phyloP scores from a whole-genome alignment of 2,113 vertebrate species.

The Tympanuchus pallidicinctus region DNA sequence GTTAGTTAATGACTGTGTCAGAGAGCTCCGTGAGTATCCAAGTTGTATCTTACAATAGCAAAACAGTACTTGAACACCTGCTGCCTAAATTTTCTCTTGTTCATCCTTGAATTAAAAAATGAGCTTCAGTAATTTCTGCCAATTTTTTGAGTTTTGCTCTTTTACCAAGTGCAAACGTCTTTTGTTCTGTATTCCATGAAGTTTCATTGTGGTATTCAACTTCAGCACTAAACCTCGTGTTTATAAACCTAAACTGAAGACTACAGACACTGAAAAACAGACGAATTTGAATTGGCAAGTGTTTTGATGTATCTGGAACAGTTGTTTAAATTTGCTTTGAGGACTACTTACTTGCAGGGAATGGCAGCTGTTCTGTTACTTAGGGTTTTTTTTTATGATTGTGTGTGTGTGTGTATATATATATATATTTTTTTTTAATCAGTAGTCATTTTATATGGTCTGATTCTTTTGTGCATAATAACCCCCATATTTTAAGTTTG shows the following conservation, averaged over 20 bases:
- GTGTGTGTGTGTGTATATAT: not conserved
- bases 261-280: not conserved
- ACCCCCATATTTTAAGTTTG: not conserved
- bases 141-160: not conserved
- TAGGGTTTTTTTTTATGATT: not conserved
- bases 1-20: slow-evolving; percentile 95
- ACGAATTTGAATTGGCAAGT: not conserved
- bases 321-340: not conserved
- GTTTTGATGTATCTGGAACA: not conserved
- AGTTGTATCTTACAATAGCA: not conserved
- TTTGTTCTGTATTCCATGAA: not conserved
- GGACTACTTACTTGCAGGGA: not conserved
- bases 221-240: not conserved
- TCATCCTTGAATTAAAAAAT: not conserved
- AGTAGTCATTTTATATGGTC: not conserved
- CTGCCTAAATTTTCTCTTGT: not conserved
- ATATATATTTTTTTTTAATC: not conserved
- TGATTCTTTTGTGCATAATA: not conserved
- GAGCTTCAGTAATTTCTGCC: not conserved
- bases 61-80: not conserved
- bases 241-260: not conserved
- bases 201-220: not conserved
- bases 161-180: not conserved
- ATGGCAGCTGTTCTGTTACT: not conserved
- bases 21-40: slow-evolving; percentile 92